These are phyloP conservation scores for Bovichtus variegatus DNA, from an alignment of 2,797 vertebrate genomes.

Conservation along the genomic window DNA sequence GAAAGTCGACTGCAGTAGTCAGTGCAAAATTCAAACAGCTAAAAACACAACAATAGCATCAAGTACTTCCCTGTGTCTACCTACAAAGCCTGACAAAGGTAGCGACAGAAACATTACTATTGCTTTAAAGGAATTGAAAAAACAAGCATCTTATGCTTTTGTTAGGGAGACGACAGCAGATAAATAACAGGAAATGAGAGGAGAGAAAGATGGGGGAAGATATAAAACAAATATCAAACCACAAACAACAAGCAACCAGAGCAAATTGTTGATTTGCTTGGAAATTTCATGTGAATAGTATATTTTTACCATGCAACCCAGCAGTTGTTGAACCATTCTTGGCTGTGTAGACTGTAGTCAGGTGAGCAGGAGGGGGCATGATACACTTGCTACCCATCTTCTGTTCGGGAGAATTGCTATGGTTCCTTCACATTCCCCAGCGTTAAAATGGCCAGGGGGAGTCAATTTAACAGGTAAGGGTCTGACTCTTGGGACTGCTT, in stretches of 20 bases:
- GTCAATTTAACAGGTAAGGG: constrained; percentile 69
- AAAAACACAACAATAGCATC: background rate
- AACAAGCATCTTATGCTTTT: too few species aligned
- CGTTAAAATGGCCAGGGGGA: constrained; percentile 52
- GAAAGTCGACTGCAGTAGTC: background rate
- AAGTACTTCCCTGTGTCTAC: background rate
- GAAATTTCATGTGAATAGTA: background rate
- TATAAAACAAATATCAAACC: background rate
- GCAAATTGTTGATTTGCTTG: background rate
- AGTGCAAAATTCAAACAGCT: constrained; percentile 1
- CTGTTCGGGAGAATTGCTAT: constrained; percentile 11
- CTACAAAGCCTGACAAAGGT: background rate
- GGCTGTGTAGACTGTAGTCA: background rate
- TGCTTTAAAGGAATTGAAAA: constrained; percentile 5
- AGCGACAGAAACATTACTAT: background rate
- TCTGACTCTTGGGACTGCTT: constrained; percentile 56
- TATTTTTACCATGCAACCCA: background rate
- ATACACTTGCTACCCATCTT: constrained; percentile 7
- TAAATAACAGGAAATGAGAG: background rate
- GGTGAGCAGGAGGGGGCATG: background rate
- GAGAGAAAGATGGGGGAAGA: background rate
- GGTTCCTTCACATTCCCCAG: constrained; percentile 28
- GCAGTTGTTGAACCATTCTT: background rate
- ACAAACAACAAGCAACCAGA: background rate
- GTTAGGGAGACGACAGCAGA: background rate